phyloP scores from a whole-genome alignment of 2,113 vertebrate genomes.

The Psephotus haematonotus region DNA sequence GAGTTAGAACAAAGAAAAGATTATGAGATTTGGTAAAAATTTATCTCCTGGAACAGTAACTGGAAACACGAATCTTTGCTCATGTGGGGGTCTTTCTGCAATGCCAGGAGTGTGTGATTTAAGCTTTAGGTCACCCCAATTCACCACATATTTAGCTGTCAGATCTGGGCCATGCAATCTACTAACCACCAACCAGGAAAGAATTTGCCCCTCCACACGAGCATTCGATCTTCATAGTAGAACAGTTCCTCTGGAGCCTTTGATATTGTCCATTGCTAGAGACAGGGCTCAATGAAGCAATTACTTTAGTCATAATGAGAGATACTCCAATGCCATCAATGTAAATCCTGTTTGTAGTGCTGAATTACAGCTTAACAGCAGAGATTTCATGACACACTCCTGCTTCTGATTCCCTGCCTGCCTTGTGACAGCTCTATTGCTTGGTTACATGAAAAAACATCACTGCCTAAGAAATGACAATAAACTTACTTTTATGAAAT shows the following conservation, averaged over 20 bases:
- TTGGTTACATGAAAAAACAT: background rate
- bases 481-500: background rate
- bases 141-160: background rate
- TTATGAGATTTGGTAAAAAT: background rate
- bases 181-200: background rate
- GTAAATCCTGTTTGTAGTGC: conserved; percentile 19
- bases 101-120: background rate
- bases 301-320: background rate
- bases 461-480: background rate
- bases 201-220: background rate
- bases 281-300: background rate
- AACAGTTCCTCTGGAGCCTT: background rate
- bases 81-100: background rate
- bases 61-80: background rate
- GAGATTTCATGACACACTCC: background rate
- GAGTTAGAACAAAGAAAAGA: background rate
- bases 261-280: background rate
- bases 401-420: background rate
- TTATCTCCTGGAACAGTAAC: background rate
- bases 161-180: background rate
- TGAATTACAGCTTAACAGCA: conserved; percentile 37
- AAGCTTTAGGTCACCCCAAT: background rate
- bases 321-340: background rate
- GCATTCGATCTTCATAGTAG: background rate
- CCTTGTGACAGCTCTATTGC: background rate